Conservation (phyloP, 35 echinoderm and acorn worm species). For the Lytechinus pictus region DNA sequence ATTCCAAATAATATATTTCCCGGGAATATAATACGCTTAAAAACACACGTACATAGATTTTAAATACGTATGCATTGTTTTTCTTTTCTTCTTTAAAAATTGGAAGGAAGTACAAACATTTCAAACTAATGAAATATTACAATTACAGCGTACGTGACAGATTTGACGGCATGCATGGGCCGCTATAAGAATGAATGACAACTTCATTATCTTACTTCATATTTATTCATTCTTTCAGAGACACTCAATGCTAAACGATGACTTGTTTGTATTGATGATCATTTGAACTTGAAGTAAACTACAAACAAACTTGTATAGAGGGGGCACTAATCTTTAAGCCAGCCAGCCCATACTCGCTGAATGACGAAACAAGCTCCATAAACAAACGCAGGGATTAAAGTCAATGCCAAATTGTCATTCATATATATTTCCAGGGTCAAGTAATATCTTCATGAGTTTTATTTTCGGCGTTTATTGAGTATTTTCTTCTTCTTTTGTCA, state of each 20-base stretch:
- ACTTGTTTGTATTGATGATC: not conserved
- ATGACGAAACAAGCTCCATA: not conserved
- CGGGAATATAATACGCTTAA: too few relatives aligned
- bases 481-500: constrained; percentile 12
- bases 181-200: not conserved
- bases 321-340: not conserved
- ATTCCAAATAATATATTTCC: not conserved
- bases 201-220: not conserved
- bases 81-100: too few relatives aligned
- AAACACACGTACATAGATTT: too few relatives aligned
- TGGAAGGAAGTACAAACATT: too few relatives aligned
- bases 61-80: too few relatives aligned
- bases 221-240: not conserved
- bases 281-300: not conserved
- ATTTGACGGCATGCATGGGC: not conserved
- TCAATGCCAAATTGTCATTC: constrained; percentile 11
- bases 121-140: not conserved
- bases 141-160: not conserved
- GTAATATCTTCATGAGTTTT: not conserved
- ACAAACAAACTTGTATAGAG: not conserved
- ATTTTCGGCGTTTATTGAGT: constrained; percentile 5
- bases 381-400: not conserved
- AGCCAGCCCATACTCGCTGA: not conserved
- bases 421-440: not conserved
- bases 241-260: not conserved